These are phyloP conservation scores for Scaptomyza parva DNA, from an alignment of 2,888 invertebrate species.

Conservation along the genomic window DNA sequence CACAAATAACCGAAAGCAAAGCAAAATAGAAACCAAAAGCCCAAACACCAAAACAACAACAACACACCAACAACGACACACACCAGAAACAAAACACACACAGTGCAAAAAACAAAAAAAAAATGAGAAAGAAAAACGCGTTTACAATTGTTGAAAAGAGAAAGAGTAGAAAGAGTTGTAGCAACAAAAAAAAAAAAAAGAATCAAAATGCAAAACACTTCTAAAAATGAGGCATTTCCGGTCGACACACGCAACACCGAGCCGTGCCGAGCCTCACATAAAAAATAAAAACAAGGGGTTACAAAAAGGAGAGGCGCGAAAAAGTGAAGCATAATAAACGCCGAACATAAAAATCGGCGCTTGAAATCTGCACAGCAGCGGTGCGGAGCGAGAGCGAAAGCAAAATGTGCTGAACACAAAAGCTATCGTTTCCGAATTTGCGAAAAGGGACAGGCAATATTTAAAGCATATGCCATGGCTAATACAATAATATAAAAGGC, in stretches of 20 bases:
- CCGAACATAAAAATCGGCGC: slow-evolving; percentile 69
- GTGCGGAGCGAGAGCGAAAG: slow-evolving; percentile 19
- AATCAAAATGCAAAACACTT: slow-evolving; percentile 79
- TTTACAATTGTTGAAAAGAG: slow-evolving; percentile 52
- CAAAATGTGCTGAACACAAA: slow-evolving; percentile 29
- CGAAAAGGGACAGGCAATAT: slow-evolving; percentile 54
- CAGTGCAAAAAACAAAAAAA: slow-evolving; percentile 15
- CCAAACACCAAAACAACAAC: slow-evolving; percentile 38
- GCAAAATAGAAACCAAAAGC: slow-evolving; percentile 63
- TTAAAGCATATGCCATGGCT: slow-evolving; percentile 73
- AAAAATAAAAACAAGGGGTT: slow-evolving; percentile 52
- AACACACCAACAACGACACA: slow-evolving; percentile 10
- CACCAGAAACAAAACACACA: slow-evolving; percentile 10
- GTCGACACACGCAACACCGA: slow-evolving; percentile 64
- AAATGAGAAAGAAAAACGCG: slow-evolving; percentile 46
- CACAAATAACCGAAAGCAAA: slow-evolving; percentile 58
- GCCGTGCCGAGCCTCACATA: slow-evolving; percentile 38
- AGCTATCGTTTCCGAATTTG: slow-evolving; percentile 26
- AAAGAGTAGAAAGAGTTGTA: background rate
- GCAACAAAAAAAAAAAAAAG: slow-evolving; percentile 4
- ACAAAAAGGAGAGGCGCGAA: slow-evolving; percentile 66
- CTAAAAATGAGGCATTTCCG: slow-evolving; percentile 80
- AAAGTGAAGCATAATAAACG: slow-evolving; percentile 70
- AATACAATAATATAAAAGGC: slow-evolving; percentile 77
- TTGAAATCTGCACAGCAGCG: slow-evolving; percentile 62